These are phyloP conservation scores for Zaprionus capensis DNA, from an alignment of 1,140 invertebrate species.

Conservation along the genomic window DNA sequence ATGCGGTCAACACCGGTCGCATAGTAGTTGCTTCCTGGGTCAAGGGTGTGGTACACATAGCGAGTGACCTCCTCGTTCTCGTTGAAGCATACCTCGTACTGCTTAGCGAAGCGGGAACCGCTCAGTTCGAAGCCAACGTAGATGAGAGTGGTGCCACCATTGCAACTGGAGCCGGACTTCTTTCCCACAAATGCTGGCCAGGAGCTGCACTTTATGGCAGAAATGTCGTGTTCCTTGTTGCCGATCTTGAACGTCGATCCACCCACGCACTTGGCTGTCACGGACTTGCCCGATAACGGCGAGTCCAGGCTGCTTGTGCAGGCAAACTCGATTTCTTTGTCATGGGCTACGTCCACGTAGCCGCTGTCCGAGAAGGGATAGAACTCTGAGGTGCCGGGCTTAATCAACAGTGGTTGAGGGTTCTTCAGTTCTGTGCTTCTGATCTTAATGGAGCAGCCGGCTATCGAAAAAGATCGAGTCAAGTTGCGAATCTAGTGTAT, in stretches of 20 bases:
- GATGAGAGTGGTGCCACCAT: slow-evolving; percentile 68
- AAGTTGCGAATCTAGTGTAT: not conserved
- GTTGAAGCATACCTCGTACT: slow-evolving; percentile 84
- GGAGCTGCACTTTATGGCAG: slow-evolving; percentile 63
- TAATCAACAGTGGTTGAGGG: slow-evolving; percentile 64
- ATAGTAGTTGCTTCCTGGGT: slow-evolving; percentile 58
- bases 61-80: slow-evolving; percentile 73
- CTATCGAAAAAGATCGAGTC: slow-evolving; percentile 10
- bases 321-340: slow-evolving; percentile 64
- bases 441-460: slow-evolving; percentile 67
- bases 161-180: slow-evolving; percentile 69
- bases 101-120: slow-evolving; percentile 65
- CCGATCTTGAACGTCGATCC: slow-evolving; percentile 62
- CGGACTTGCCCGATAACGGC: slow-evolving; percentile 62
- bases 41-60: slow-evolving; percentile 78
- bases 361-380: slow-evolving; percentile 55
- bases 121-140: slow-evolving; percentile 63
- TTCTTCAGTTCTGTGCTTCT: slow-evolving; percentile 63
- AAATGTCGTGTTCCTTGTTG: slow-evolving; percentile 59
- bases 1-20: slow-evolving; percentile 76
- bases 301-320: slow-evolving; percentile 70
- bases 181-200: slow-evolving; percentile 70
- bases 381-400: slow-evolving; percentile 62
- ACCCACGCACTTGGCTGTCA: slow-evolving; percentile 63
- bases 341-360: slow-evolving; percentile 56